Conservation (phyloP, 2,797 vertebrate genomes). For the Alcedo atthis region DNA sequence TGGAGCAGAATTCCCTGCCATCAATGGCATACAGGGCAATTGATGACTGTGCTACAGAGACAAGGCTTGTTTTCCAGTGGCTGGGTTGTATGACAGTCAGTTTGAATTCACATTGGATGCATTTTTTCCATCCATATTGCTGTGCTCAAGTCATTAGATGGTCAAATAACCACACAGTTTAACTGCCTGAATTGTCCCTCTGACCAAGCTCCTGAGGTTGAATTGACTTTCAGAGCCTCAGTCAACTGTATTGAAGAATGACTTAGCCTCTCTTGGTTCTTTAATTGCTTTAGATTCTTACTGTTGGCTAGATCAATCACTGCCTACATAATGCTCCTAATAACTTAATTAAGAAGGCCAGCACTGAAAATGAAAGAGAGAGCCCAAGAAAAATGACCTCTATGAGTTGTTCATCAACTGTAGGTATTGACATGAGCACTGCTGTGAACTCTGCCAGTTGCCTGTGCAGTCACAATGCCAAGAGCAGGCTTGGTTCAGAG, state of each 20-base stretch:
- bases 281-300: not conserved
- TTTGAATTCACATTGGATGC: not conserved
- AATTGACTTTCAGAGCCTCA: not conserved
- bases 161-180: not conserved
- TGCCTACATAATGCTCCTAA: not conserved
- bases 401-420: not conserved
- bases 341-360: not conserved
- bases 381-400: not conserved
- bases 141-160: not conserved
- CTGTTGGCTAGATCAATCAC: not conserved
- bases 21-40: fast-evolving
- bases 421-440: not conserved
- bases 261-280: not conserved
- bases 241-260: not conserved
- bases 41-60: not conserved
- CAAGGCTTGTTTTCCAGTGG: not conserved
- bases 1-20: not conserved
- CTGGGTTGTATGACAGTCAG: not conserved
- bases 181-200: not conserved
- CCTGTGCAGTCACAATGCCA: slow-evolving; percentile 26
- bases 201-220: not conserved
- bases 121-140: not conserved
- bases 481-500: not conserved
- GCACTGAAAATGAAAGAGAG: not conserved
- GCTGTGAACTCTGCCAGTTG: slow-evolving; percentile 8